Conservation (phyloP, 2,113 vertebrate species). For the Paradisaea rubra region DNA sequence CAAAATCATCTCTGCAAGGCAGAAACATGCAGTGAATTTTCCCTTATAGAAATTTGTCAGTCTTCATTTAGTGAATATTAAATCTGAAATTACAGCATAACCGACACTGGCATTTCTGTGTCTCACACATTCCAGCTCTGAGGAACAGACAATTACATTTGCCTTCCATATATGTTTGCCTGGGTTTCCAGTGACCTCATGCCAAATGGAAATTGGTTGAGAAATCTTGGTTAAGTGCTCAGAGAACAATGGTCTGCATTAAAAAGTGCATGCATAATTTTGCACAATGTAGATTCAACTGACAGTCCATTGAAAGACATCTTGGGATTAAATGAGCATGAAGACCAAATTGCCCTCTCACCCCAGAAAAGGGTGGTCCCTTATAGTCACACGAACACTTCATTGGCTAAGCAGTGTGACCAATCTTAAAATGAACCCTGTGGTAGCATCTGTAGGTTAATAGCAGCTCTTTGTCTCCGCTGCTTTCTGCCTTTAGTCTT, state of each 20-base stretch:
- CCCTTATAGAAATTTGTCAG: background rate
- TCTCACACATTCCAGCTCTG: constrained; percentile 1
- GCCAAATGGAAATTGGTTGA: constrained; percentile 75
- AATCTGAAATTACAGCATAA: constrained; percentile 8
- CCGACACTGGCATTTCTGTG: background rate
- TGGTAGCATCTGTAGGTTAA: constrained; percentile 77
- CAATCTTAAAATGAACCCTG: constrained; percentile 75
- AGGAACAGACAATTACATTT: constrained; percentile 33
- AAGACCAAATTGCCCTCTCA: constrained; percentile 80
- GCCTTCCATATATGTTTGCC: constrained; percentile 69
- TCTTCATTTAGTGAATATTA: constrained; percentile 4
- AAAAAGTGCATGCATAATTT: constrained; percentile 83
- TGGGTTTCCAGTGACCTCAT: constrained; percentile 71
- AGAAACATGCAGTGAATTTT: background rate
- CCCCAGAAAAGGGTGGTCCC: constrained; percentile 78
- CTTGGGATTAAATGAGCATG: constrained; percentile 79
- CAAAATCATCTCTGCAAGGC: background rate
- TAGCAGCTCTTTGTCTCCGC: constrained; percentile 73
- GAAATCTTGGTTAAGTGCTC: constrained; percentile 75
- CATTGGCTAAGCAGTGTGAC: constrained; percentile 78
- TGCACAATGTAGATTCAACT: constrained; percentile 79
- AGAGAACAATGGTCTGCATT: constrained; percentile 76
- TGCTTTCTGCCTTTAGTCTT: constrained; percentile 74
- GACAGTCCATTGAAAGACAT: constrained; percentile 76
- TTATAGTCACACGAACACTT: constrained; percentile 68